Evolutionary conservation across 2,113 vertebrate genomes (phyloP), one percentile per base, ranked within the genome.

Genomic region (Hydropotes inermis): DNA sequence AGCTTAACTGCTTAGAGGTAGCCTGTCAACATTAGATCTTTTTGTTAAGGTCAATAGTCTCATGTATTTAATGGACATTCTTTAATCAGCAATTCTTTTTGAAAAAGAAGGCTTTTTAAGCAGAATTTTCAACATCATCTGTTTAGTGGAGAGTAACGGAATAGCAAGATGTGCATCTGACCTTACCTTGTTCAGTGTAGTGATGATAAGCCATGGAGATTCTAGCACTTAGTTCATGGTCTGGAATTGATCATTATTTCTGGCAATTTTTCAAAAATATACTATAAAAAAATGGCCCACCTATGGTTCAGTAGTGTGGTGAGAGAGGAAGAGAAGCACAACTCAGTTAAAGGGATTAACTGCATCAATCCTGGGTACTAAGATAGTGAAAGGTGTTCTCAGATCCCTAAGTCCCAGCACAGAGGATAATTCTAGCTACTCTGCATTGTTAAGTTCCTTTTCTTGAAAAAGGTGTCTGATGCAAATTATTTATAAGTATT

Each of bases 11-110:
- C 45, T 85, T 52, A 47, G 39, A 83, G 21, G 5, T 61, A 58
- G 39, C 2, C 2, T 58, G 27, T 7, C 79, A 70, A 87, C 5
- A 54, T 78, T 67, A 79, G 14, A 55, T 1, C 39, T 82, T 95
- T 87, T 54, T 28, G 57, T 55, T 60, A 83, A 92, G 25, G 58
- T 64, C 76, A 94, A 28, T 79, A 82, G 15, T 36, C 27, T 89
- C 23, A 23, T 79, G 30, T 84, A 50, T 67, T 92, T 97, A 79
- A 87, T 50, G 52, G 33, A 89, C 30, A 9, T 45, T 76, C 39
- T 96, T 92, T 97, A 70, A 95, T 94, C 45, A 94, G 54, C 23
- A 64, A 87, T 94, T 90, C 19, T 21, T 76, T 94, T 81, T 97
- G 33, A 96, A 97, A 70, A 92, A 30, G 17, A 92, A 92, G 8